Conservation (phyloP, 1,140 invertebrate species). For the Hypsibius dujardini region DNA sequence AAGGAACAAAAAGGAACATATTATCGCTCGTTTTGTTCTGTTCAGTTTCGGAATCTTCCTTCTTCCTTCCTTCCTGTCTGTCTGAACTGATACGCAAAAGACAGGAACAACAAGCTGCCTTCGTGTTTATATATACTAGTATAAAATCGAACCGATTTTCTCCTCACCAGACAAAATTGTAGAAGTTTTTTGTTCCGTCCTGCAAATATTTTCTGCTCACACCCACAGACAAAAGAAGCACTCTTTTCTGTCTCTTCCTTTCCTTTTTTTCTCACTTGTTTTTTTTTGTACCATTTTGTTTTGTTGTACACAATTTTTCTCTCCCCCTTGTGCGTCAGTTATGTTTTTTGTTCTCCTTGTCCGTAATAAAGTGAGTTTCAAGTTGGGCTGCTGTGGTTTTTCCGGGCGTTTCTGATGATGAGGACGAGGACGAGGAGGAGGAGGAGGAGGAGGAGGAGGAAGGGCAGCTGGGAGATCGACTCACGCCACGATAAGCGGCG, state of each 20-base stretch:
- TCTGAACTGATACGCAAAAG: too few species aligned
- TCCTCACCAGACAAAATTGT: not conserved
- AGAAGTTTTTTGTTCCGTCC: not conserved
- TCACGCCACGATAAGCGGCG: not conserved
- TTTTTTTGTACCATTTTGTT: not conserved
- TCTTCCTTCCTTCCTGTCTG: too few species aligned
- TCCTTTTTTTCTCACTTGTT: not conserved
- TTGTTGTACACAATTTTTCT: not conserved
- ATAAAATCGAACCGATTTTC: not conserved
- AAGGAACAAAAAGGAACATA: too few species aligned
- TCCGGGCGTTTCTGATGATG: conserved; percentile 21
- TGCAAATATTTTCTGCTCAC: not conserved
- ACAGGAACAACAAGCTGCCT: too few species aligned
- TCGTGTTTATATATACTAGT: too few species aligned
- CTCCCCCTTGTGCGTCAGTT: not conserved
- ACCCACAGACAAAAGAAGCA: not conserved
- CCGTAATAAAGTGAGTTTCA: not conserved
- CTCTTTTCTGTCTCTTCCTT: not conserved
- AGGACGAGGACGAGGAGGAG: conserved; percentile 3
- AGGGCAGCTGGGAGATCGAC: too few species aligned
- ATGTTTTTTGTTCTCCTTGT: not conserved
- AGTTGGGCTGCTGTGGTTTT: too few species aligned
- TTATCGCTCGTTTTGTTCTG: too few species aligned
- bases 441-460: too few species aligned
- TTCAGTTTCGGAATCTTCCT: too few species aligned